Base-by-base conservation (phyloP, 1,140 invertebrate genomes). In the Phortica variegata region DNA sequence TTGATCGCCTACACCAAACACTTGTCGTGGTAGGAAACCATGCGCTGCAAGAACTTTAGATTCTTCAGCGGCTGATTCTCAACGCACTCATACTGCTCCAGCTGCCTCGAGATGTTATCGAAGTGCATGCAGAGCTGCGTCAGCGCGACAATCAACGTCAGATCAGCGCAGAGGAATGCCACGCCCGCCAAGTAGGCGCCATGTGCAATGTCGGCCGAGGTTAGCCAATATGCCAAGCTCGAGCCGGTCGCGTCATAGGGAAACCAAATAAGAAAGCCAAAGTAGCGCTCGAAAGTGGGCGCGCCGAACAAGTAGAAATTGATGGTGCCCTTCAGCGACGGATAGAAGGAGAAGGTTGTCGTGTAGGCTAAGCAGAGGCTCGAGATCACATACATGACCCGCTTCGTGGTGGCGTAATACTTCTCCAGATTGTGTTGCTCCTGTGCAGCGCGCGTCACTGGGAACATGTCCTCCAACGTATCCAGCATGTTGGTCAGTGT, bases 121-220 rank as follows among this genome's bases (percentile, higher is more conserved):
- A 73, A 73, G 43, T 73, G 70, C 70, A 73, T 73, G 36, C 65
- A 73, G 6, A 73, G 51, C 42, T 73, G 70, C 0, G 70, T 73
- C 13, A 73, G 65, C 18, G 70, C 58, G 9, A 70, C 60, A n/a
- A 73, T 54, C 2, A 73, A 46, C 10, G 73, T 19, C 0, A 73
- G 32, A 47, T 73, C 70, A 0, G 65, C 70, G 7, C 71, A 70
- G 26, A 73, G 61, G 13, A 73, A 73, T 3, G 70, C 70, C 8
- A 71, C 65, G 7, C 65, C 70, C 2, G 70, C 70, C 40, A 73
- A 46, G 36, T 70, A 73, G 3, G 70, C 62, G 0, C 61, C 70
- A 37, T 73, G 69, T 0, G 68, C 62, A 6, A 73, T 73, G 3
- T 54, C 58, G 62, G 62, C 56, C 15, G 73, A 73, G 2, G 39